Percentiles rank a stretch among this genome's conserved stretches.
Conservation (phyloP, 1,140 invertebrate species). For the Stenopsyche tienmushanensis region DNA sequence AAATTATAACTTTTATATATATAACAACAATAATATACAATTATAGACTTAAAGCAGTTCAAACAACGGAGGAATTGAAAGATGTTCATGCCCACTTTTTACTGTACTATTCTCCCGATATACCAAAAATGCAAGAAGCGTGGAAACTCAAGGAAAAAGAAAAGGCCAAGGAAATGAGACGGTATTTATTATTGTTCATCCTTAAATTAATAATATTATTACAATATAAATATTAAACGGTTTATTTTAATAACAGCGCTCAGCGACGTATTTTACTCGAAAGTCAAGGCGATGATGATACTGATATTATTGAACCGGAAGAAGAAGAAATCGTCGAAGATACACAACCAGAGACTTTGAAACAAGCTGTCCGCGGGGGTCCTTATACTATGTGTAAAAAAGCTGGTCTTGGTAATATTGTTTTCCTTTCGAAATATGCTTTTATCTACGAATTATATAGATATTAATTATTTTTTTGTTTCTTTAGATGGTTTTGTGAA, state of each 20-base stretch:
- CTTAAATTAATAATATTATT: not conserved
- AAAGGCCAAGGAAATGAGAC: slow-evolving; percentile 61
- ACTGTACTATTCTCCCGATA: slow-evolving; percentile 86
- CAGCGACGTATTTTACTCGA: slow-evolving; percentile 23
- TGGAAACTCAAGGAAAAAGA: slow-evolving; percentile 64
- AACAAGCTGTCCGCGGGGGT: slow-evolving; percentile 83
- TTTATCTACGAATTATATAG: slow-evolving; percentile 8
- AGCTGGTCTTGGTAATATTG: slow-evolving; percentile 71
- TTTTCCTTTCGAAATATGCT: not conserved
- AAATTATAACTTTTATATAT: no score
- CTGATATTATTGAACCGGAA: slow-evolving; percentile 57
- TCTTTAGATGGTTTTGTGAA: slow-evolving; percentile 73
- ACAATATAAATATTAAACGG: no score
- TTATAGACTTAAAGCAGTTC: slow-evolving; percentile 67
- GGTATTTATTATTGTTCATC: slow-evolving; percentile 42
- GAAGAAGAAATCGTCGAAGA: slow-evolving; percentile 61
- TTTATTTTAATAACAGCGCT: slow-evolving; percentile 18
- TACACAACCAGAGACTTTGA: slow-evolving; percentile 65
- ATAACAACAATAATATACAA: not conserved
- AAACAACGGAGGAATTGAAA: slow-evolving; percentile 87
- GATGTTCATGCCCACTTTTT: slow-evolving; percentile 94
- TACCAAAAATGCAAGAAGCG: slow-evolving; percentile 82
- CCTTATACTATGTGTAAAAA: slow-evolving; percentile 84
- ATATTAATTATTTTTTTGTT: slow-evolving; percentile 2
- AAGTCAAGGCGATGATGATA: slow-evolving; percentile 51